Conservation (phyloP, 1,140 invertebrate genomes). For the Aphaenogaster ashmeadi region DNA sequence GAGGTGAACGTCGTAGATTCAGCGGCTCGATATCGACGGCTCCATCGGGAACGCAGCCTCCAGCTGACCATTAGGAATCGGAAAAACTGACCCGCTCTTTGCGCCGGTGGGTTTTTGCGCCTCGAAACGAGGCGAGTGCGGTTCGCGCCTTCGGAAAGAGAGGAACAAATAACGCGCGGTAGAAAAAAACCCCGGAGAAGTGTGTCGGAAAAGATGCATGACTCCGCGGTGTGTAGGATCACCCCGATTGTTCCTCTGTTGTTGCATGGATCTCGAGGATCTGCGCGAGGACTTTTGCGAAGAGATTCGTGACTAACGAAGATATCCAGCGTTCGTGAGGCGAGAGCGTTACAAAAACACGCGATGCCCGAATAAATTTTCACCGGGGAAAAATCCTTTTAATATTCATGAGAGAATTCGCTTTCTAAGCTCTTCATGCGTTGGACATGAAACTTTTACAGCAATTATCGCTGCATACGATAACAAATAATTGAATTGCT, state of each 20-base stretch:
- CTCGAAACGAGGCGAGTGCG: constrained; percentile 19
- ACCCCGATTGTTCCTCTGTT: background rate
- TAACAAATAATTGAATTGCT: background rate
- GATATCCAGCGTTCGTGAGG: background rate
- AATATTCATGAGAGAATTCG: constrained; percentile 52
- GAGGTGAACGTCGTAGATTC: constrained; percentile 26
- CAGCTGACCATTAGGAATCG: constrained; percentile 28
- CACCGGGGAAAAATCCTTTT: background rate
- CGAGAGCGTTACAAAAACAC: constrained; percentile 22
- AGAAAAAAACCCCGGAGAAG: background rate
- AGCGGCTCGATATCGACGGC: constrained; percentile 34
- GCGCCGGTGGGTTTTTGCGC: constrained; percentile 18
- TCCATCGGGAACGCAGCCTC: background rate
- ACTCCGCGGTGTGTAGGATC: background rate
- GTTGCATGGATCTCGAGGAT: background rate
- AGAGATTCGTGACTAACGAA: background rate
- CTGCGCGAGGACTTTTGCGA: background rate
- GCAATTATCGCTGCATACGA: background rate
- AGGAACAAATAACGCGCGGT: background rate
- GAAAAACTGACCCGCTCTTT: constrained; percentile 52
- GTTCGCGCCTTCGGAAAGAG: constrained; percentile 23
- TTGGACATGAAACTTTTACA: background rate
- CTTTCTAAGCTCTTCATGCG: constrained; percentile 27
- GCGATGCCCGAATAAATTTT: constrained; percentile 49
- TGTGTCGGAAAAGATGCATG: constrained; percentile 6